Percentiles rank a stretch among this genome's conserved stretches.
Evolutionary conservation across 2,113 vertebrate genomes (phyloP).

Genomic region (Lagenorhynchus albirostris): DNA sequence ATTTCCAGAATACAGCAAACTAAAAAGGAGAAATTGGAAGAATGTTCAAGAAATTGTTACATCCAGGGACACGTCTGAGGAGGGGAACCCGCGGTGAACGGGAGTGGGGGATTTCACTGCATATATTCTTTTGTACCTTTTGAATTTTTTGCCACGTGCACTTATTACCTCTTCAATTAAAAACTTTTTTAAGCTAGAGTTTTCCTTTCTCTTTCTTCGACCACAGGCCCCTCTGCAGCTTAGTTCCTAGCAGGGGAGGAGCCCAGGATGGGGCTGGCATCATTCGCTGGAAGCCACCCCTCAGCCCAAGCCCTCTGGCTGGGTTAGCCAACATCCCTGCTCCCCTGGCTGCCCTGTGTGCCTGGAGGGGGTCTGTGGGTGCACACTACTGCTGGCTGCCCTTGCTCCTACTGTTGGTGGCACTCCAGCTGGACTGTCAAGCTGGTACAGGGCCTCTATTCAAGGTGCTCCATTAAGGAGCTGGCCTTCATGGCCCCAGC

Average conservation of each 20-base stretch:
- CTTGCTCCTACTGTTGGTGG: background rate
- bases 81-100: background rate
- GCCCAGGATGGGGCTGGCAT: background rate
- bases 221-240: background rate
- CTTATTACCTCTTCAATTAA: background rate
- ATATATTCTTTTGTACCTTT: background rate
- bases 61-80: background rate
- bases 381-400: background rate
- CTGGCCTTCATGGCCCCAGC: background rate
- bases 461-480: background rate
- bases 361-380: too few species aligned
- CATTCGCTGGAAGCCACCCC: background rate
- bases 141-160: background rate
- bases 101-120: background rate
- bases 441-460: background rate
- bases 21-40: slow-evolving; percentile 11
- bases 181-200: background rate
- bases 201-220: background rate
- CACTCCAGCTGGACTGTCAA: background rate
- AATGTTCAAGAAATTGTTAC: background rate
- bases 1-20: background rate
- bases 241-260: background rate
- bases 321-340: background rate
- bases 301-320: background rate
- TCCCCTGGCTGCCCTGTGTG: accelerated